Conservation (phyloP, 2,113 vertebrate genomes). For the Istiophorus platypterus region DNA sequence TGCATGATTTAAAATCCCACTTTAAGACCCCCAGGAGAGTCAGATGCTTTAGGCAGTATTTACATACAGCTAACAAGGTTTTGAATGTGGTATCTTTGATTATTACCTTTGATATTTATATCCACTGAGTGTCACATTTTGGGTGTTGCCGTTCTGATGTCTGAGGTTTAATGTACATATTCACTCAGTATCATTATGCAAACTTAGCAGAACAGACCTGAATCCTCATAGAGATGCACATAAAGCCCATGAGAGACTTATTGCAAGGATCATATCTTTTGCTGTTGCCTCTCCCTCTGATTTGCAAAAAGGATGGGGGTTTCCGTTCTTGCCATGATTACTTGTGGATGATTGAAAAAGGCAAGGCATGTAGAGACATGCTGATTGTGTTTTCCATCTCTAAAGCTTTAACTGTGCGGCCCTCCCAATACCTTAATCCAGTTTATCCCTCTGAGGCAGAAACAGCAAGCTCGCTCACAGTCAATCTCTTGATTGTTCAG, state of each 20-base stretch:
- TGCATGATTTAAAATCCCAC: constrained; percentile 3
- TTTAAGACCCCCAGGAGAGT: neutral
- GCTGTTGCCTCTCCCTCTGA: constrained; percentile 38
- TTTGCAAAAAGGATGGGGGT: constrained; percentile 20
- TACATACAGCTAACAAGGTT: constrained; percentile 16
- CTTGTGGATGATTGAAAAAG: constrained; percentile 70
- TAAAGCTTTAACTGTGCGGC: constrained; percentile 67
- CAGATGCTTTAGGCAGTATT: constrained; percentile 27
- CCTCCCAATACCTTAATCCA: constrained; percentile 76
- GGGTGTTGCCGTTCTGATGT: neutral
- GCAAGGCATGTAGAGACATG: constrained; percentile 67
- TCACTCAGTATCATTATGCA: constrained; percentile 12
- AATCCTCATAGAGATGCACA: constrained; percentile 28
- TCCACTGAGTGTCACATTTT: constrained; percentile 2
- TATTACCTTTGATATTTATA: constrained; percentile 31
- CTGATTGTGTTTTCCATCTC: constrained; percentile 75
- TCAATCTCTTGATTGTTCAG: constrained; percentile 78
- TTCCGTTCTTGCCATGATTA: constrained; percentile 56
- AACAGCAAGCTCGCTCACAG: constrained; percentile 65
- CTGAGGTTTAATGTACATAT: neutral
- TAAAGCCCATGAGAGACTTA: constrained; percentile 42
- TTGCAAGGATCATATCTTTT: constrained; percentile 43
- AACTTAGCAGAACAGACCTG: constrained; percentile 30
- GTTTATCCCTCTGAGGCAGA: constrained; percentile 75
- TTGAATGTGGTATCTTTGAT: neutral